phyloP scores from a whole-genome alignment of 2,797 vertebrate species.

The Ctenochaetus hawaiiensis region DNA sequence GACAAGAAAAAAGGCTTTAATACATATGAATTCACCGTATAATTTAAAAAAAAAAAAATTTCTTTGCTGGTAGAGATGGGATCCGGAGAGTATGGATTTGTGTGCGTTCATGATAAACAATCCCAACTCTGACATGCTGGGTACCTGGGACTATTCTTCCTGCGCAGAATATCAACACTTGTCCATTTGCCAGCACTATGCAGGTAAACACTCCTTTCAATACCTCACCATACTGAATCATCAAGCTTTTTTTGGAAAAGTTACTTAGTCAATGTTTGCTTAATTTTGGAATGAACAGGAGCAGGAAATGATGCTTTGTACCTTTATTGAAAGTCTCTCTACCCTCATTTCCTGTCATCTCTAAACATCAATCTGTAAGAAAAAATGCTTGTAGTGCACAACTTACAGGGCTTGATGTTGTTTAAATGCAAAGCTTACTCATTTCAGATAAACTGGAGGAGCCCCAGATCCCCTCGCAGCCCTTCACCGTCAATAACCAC shows the following conservation, averaged over 20 bases:
- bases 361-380: background rate
- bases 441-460: slow-evolving; percentile 80
- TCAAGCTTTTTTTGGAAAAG: background rate
- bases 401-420: background rate
- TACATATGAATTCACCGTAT: background rate
- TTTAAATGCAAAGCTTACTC: background rate
- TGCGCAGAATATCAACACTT: slow-evolving; percentile 85
- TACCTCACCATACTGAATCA: background rate
- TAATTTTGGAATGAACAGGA: background rate
- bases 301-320: background rate
- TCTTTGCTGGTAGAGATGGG: slow-evolving; percentile 77
- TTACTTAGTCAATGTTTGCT: background rate
- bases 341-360: background rate
- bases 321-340: background rate
- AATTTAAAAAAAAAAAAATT: no score
- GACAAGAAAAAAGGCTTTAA: background rate
- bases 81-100: slow-evolving; percentile 83
- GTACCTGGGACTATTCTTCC: slow-evolving; percentile 93
- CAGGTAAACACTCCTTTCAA: slow-evolving; percentile 81
- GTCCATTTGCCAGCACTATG: slow-evolving; percentile 89
- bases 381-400: background rate
- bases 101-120: slow-evolving; percentile 90
- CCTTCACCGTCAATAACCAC: slow-evolving; percentile 81
- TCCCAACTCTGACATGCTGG: slow-evolving; percentile 87
- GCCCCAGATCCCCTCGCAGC: slow-evolving; percentile 67